A percentile compares a stretch with the other conserved stretches of the same genome.
Evolutionary conservation across 2,888 invertebrate genomes (phyloP).

Genomic region (Cataglyphis cursor): DNA sequence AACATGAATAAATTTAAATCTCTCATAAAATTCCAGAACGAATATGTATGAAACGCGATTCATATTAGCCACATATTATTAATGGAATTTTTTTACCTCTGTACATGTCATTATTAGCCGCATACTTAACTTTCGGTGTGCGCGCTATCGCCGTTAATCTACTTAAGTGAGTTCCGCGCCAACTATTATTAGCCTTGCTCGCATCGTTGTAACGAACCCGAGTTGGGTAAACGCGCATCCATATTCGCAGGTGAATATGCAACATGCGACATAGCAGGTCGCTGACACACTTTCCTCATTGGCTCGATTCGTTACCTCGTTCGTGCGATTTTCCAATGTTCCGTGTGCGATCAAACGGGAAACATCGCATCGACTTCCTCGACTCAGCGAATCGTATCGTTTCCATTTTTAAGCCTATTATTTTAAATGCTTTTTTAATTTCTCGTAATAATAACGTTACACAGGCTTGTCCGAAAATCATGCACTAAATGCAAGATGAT

Average conservation of each 20-base stretch:
- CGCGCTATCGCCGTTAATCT: conserved; percentile 32
- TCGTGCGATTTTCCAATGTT: conserved; percentile 63
- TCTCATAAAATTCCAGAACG: neutral
- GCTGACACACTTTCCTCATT: conserved; percentile 84
- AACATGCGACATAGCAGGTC: conserved; percentile 75
- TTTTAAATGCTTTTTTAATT: conserved; percentile 38
- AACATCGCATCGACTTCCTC: neutral
- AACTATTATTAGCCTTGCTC: conserved; percentile 21
- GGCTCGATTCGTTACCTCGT: conserved; percentile 74
- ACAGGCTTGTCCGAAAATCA: neutral
- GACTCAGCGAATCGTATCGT: conserved; percentile 28
- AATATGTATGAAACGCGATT: neutral
- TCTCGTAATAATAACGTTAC: conserved; percentile 21
- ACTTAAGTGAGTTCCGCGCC: conserved; percentile 23
- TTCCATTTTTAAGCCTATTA: conserved; percentile 44
- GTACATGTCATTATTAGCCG: neutral
- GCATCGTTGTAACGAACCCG: conserved; percentile 6
- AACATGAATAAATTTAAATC: neutral
- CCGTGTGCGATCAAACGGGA: conserved; percentile 21
- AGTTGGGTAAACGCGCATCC: conserved; percentile 35
- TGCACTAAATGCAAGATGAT: conserved; percentile 6
- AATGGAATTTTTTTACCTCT: neutral
- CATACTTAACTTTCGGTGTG: conserved; percentile 30
- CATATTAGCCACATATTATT: neutral
- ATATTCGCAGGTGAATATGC: conserved; percentile 60